Percentiles rank a stretch among this genome's conserved stretches.
Conservation (phyloP, 1,140 invertebrate genomes). For the Aculops lycopersici region DNA sequence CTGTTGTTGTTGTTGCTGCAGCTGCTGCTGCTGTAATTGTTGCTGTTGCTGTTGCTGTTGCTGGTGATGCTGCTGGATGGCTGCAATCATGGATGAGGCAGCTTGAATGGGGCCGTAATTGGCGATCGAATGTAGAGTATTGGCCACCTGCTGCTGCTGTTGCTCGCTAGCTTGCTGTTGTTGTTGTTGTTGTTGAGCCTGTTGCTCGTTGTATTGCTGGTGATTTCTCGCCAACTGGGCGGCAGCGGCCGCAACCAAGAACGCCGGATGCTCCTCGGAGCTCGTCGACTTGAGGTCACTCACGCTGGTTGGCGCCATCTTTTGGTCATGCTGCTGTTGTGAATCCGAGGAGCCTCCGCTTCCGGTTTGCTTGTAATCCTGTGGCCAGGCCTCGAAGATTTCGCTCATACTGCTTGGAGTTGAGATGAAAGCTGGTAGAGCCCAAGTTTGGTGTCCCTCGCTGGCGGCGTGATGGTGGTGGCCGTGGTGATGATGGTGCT, state of each 20-base stretch:
- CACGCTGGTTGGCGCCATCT: background rate
- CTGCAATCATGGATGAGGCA: background rate
- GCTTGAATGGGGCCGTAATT: background rate
- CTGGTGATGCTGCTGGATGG: too few relatives aligned
- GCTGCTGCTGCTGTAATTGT: too few relatives aligned
- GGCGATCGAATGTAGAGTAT: background rate
- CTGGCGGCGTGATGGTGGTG: background rate
- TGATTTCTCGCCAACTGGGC: background rate
- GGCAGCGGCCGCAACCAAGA: background rate
- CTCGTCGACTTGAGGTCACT: background rate
- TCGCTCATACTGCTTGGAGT: background rate
- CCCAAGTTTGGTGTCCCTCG: background rate
- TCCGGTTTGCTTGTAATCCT: too few relatives aligned
- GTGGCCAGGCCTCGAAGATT: background rate
- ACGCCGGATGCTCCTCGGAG: background rate
- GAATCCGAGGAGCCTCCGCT: background rate
- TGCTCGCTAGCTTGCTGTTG: background rate
- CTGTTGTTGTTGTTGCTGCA: too few relatives aligned
- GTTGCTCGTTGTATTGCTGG: background rate
- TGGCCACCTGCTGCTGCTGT: background rate
- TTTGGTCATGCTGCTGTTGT: background rate
- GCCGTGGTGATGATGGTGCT: background rate
- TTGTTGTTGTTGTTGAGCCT: background rate
- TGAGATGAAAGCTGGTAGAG: background rate
- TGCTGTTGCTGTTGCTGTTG: too few relatives aligned